phyloP scores from a whole-genome alignment of 1,140 invertebrate species.

The Drosophila nigromelanica region DNA sequence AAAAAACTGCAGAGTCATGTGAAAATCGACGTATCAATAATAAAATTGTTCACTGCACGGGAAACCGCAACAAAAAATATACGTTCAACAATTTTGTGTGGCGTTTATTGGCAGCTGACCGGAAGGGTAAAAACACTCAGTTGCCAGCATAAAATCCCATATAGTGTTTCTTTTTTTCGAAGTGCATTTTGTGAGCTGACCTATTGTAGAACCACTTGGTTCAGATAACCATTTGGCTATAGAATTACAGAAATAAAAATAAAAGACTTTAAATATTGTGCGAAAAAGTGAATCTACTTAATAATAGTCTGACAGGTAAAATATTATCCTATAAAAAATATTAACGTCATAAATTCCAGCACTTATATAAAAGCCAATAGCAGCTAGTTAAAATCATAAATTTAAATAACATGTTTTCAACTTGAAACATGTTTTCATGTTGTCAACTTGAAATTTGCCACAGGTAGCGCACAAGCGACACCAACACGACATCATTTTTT shows the following conservation, averaged over 20 bases:
- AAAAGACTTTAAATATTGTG: too few relatives aligned
- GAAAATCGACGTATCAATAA: constrained; percentile 34
- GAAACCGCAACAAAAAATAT: constrained; percentile 31
- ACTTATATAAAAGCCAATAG: too few relatives aligned
- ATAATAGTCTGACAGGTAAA: too few relatives aligned
- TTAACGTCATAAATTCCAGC: too few relatives aligned
- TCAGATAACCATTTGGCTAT: neutral
- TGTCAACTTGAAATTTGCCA: constrained; percentile 5
- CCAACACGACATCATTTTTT: neutral
- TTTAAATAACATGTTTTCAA: neutral
- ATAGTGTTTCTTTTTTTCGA: neutral
- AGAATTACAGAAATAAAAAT: constrained; percentile 6
- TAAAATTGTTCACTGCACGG: constrained; percentile 19
- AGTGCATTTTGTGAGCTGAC: neutral
- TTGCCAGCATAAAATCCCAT: neutral
- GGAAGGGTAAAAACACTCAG: constrained; percentile 20
- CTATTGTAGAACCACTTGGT: neutral
- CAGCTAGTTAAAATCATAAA: neutral
- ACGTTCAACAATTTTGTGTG: constrained; percentile 11
- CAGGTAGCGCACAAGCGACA: neutral
- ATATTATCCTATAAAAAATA: neutral
- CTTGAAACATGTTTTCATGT: too few relatives aligned
- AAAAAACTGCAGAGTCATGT: constrained; percentile 1
- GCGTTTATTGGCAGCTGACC: constrained; percentile 3
- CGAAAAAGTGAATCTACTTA: too few relatives aligned